A percentile compares a stretch with the other conserved stretches of the same genome.
Evolutionary conservation across 2,888 invertebrate genomes (phyloP).

Genomic region (Lottia gigantea): DNA sequence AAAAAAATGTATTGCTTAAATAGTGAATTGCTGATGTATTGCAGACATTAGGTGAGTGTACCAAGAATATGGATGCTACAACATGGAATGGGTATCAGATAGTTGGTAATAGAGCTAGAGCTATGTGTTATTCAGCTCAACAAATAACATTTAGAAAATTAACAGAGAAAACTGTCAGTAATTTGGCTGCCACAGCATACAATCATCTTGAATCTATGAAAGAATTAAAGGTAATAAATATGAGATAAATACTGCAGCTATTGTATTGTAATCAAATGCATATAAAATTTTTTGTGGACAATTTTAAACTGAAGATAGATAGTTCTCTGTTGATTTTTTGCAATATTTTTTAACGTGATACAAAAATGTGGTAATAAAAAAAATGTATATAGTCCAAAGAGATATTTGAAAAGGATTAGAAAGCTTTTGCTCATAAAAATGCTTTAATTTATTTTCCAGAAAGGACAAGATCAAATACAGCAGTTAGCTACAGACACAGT

Average conservation of each 20-base stretch:
- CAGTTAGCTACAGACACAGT: constrained; percentile 69
- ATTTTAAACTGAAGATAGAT: too few species aligned
- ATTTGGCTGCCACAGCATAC: constrained; percentile 73
- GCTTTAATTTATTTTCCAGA: constrained; percentile 47
- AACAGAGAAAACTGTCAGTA: constrained; percentile 76
- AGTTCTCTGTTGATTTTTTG: too few species aligned
- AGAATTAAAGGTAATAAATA: constrained; percentile 68
- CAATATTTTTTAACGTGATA: too few species aligned
- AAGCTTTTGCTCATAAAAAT: too few species aligned
- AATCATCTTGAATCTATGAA: constrained; percentile 70
- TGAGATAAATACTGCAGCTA: too few species aligned
- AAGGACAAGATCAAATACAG: constrained; percentile 71
- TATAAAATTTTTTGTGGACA: too few species aligned
- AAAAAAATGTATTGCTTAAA: not conserved
- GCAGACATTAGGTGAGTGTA: constrained; percentile 75
- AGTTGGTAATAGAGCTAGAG: constrained; percentile 76
- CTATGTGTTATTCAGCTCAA: constrained; percentile 76
- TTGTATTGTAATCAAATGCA: too few species aligned
- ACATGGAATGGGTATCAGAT: constrained; percentile 80
- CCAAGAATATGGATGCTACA: constrained; percentile 75
- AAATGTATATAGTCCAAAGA: too few species aligned
- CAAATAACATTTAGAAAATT: constrained; percentile 76
- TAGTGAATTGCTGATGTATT: constrained; percentile 31
- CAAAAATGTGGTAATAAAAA: too few species aligned
- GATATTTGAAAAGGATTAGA: too few species aligned